Base-by-base conservation (phyloP, 30 jellyfish, hydroid and myxozoan species). In the Rhopilema esculentum region DNA sequence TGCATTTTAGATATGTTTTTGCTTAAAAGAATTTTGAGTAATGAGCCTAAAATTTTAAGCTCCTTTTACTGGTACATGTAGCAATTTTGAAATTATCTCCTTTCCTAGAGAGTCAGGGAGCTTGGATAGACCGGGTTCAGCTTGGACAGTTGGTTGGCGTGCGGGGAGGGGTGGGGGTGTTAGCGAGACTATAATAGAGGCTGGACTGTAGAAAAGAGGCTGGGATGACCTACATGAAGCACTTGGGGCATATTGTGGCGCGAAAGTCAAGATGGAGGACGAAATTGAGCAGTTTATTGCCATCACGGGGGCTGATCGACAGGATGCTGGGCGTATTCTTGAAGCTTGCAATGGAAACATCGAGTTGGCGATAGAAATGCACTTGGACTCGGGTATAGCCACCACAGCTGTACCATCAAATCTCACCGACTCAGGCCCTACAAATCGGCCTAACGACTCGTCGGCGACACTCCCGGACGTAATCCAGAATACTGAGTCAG, bases 301-400 rank as follows among this genome's bases (percentile, higher is more conserved):
- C 53, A 77, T 93, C 21, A 93, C 98, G 1, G 97, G 97, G 26
- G 73, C 97, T 19, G 96, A 89, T 52, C 90, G 92, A 77, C 82
- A 82, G 25, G 80, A 69, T 63, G 98, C 98, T 16, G 86, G 26
- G 49, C 87, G 89, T 28, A 69, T 93, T 64, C 88, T 93, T 26
- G 94, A 84, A 49, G 98, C 98, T 1, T 93, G 96, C 72, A 78
- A 89, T 71, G 97, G 96, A 27, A 85, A 93, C 71, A 68, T 93
- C 9, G 93, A 93, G 49, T 72, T 78, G 49, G 98, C 98, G 1
- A 78, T 93, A 8, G 96, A 93, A 70, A 93, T 93, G 98, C 92
- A 93, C 65, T 86, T 93, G 20, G 98, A 93, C 64, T 69, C 92
- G 21, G 97, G 94, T 24, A 49, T 76, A 70, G 27, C 87, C 0